Base-by-base conservation (phyloP, 1,140 invertebrate species). In the Apis laboriosa region DNA sequence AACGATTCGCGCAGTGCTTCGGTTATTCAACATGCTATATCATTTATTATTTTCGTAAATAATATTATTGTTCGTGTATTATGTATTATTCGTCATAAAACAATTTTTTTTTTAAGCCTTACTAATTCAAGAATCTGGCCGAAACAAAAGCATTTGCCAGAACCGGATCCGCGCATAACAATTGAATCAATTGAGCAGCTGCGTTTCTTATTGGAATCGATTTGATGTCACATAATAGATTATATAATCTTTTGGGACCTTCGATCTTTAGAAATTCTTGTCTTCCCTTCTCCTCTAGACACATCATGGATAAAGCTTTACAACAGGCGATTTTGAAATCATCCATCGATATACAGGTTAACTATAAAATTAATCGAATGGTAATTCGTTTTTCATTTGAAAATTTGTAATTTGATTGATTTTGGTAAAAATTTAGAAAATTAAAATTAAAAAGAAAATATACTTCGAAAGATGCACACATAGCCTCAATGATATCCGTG, bases 11-110 rank as follows among this genome's bases (percentile, higher is more conserved):
- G 94, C 82, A 0, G 92, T 90, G 56, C 92, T 85, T 58, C 92
- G 94, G 74, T 95, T 94, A 55, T 94, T 92, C 19, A 95, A 90
- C 94, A 96, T 95, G 77, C 95, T 95, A 21, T 7, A 51, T 43
- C 4, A 4, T 43, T 43, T 43, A 58, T 74, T 11, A 17, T 43
- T 49, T 49, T 58, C 3, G 1, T 49, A 34, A 63, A 19, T 63
- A 1, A 1, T 21, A 15, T 9, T 1, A 53, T 15, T 17, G 13
- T 24, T 24, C 7, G 61, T 24, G 11, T 24, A n/a, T 34, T 34
- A 34, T 24, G 11, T 24, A n/a, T 34, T 34, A 34, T 61, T 24
- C 24, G 4, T 63, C 55, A 0, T 56, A 15, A 13, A 5, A 15
- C 7, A 5, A 15, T 56, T 56, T 56, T 56, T 24, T 12, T 13